Base-by-base conservation (phyloP, 2,113 vertebrate genomes). In the Acinonyx jubatus region DNA sequence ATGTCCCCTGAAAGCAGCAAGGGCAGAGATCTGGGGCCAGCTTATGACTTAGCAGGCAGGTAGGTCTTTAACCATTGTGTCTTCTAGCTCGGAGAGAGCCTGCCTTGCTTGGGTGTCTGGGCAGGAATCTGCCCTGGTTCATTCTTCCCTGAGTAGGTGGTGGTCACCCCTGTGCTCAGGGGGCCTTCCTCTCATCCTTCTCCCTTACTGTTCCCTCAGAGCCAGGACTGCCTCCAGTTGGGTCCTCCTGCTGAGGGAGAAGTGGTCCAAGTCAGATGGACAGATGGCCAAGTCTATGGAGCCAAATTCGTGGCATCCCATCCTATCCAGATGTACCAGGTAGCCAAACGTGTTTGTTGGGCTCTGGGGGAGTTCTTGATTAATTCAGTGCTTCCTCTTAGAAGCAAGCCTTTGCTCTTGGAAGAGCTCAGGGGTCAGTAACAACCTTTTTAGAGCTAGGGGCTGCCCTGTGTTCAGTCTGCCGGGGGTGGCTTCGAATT, bases 311-410 rank as follows among this genome's bases (percentile, higher is more conserved):
- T 99, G 0, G 99, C 99, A 1, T 99, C 99, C 1, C 99, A 99
- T 80, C 99, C 99, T 93, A 99, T 99, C 98, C 99, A 99, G 80
- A 99, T 99, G 99, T 99, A 99, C 97, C 99, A 99, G 99, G 99
- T 99, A 99, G 93, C 38, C 88, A 78, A 2, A 82, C 33, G 23
- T 78, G 96, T 91, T 65, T 73, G n/a, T 9, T 18, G 29, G 86
- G 69, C 21, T 1, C 7, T 48, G 2, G 68, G 68, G 80, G 25
- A 33, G 11, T 14, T 7, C 29, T 92, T n/a, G 52, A 48, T 91
- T 84, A 55, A 86, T 83, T 86, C 63, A 73, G 4, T 0, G 0
- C 55, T 83, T 80, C 4, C 7, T 96, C n/a, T 91, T 36, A 33
- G 48, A 85, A 83, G 38, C 13, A 31, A 86, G 69, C n/a, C 93